Percentiles rank a stretch among this genome's conserved stretches.
Evolutionary conservation across 2,113 vertebrate species (phyloP).

Genomic region (Bos javanicus): DNA sequence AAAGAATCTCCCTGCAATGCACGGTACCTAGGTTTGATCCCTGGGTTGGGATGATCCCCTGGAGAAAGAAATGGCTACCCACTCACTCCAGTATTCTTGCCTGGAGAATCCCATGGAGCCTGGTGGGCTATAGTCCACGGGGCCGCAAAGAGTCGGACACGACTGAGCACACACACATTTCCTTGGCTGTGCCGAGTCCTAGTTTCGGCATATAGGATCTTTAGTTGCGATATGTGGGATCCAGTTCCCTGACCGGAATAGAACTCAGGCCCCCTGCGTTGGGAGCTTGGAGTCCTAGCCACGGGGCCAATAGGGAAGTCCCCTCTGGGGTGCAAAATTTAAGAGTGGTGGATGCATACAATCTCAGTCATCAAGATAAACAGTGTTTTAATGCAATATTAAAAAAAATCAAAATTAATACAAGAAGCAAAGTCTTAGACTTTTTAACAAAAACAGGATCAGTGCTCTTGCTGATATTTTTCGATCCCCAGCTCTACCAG

Average conservation of each 20-base stretch:
- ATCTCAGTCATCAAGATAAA: background rate
- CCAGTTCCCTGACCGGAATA: background rate
- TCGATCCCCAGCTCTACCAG: background rate
- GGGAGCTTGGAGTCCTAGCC: background rate
- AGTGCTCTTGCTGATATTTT: background rate
- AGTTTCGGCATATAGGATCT: background rate
- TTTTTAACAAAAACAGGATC: background rate
- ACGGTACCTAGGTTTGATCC: background rate
- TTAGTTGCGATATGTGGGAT: background rate
- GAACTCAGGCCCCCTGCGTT: background rate
- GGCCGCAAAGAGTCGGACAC: rapidly evolving
- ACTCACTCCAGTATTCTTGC: background rate
- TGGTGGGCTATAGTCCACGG: background rate
- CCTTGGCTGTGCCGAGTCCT: background rate
- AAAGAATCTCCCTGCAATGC: background rate
- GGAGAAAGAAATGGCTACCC: background rate
- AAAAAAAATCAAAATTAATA: background rate
- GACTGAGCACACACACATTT: background rate
- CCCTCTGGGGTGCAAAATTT: background rate
- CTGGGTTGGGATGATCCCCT: background rate
- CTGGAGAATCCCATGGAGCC: background rate
- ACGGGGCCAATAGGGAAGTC: background rate
- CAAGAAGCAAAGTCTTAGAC: background rate
- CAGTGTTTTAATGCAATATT: background rate
- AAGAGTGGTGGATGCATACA: background rate